Evolutionary conservation across 2,113 vertebrate genomes (phyloP).

Genomic region (Cephalopterus ornatus): DNA sequence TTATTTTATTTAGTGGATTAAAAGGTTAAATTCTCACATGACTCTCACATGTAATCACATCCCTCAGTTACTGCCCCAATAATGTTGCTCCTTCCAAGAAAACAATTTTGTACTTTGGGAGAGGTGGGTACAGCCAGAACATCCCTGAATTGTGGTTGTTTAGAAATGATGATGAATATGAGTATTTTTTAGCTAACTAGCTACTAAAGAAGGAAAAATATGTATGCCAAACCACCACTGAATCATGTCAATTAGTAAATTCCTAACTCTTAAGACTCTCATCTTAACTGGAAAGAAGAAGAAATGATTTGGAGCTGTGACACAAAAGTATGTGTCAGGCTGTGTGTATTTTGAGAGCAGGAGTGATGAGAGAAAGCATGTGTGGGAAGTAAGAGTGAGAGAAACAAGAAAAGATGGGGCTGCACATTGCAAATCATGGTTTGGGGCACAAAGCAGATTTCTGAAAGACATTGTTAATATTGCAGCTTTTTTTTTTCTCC

Average conservation of each 20-base stretch:
- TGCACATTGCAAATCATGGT: not conserved
- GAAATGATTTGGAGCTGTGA: not conserved
- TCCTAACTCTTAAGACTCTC: not conserved
- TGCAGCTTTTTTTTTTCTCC: not conserved
- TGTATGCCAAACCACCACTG: constrained; percentile 36
- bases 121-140: not conserved
- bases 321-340: not conserved
- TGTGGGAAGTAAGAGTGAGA: not conserved
- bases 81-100: constrained; percentile 37
- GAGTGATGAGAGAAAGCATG: not conserved
- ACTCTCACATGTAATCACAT: constrained; percentile 14
- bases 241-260: constrained; percentile 40
- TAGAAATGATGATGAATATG: constrained; percentile 7
- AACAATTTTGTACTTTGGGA: constrained; percentile 4
- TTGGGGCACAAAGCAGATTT: constrained; percentile 1
- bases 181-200: constrained; percentile 46
- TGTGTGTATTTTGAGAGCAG: not conserved
- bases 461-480: not conserved
- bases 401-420: not conserved
- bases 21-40: constrained; percentile 30
- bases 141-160: constrained; percentile 47
- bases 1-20: constrained; percentile 71
- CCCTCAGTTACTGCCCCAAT: not conserved
- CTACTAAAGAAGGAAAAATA: constrained; percentile 36
- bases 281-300: not conserved